Evolutionary conservation across 2,888 invertebrate species (phyloP), one percentile per base, ranked within the genome.

Genomic region (Synergus japonicus): DNA sequence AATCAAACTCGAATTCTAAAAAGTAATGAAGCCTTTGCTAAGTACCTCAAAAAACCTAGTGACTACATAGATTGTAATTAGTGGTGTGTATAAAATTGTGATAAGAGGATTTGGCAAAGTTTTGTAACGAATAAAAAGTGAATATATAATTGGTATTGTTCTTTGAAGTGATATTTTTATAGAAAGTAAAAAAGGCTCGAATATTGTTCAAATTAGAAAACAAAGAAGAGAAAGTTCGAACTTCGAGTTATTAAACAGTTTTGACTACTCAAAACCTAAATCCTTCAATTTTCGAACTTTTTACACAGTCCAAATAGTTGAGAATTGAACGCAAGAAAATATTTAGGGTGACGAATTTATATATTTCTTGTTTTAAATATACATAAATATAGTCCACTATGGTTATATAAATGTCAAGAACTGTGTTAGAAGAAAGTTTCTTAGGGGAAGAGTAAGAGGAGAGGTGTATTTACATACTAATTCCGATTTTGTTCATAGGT

Each of bases 321-420:
- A 12, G 18, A 63, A 29, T 9, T 37, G 54, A 73, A 73, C 54
- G 54, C 46, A 79, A 78, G 60, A 69, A 81, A 49, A 79, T 60
- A 79, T 41, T 37, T 83, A 85, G 81, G 86, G 83, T 85, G 85
- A 86, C 87, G 85, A 85, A 88, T 89, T 87, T 87, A 87, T 87
- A 88, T 88, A 87, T 89, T 84, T 84, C 86, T 86, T 85, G 81
- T 83, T 80, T 85, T 87, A 86, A 88, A 89, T 90, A 89, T 89
- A 90, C 88, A 90, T 88, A 90, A 90, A 89, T 89, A 89, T 88
- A 90, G 85, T 89, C 85, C 84, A 86, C 85, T 89, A 88, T 88
- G 87, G 85, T 88, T 87, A 88, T 87, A 88, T 73, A 58, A 73
- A 73, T 73, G 73, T 58, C 82, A 83, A 85, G 87, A 88, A 84